A percentile compares a stretch with the other conserved stretches of the same genome.
Conservation (phyloP, 2,888 invertebrate species). For the Bursaphelenchus okinawaensis region DNA sequence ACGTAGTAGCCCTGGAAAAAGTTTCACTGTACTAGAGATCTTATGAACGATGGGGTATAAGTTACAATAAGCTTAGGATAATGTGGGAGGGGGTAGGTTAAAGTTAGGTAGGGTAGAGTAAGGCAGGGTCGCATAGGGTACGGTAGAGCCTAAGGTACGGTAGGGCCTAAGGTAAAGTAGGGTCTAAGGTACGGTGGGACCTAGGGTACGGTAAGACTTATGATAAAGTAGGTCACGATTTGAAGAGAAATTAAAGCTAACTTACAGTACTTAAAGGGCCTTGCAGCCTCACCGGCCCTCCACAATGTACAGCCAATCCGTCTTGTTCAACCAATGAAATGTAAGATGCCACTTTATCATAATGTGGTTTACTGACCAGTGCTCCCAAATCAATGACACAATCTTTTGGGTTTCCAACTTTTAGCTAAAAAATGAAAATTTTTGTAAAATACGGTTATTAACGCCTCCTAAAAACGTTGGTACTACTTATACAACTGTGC, state of each 20-base stretch:
- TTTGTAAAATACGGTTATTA: neutral
- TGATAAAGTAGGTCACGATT: neutral
- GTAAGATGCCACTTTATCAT: conserved; percentile 59
- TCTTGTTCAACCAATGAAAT: conserved; percentile 58
- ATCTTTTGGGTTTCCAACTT: conserved; percentile 16
- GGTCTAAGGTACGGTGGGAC: too few relatives aligned
- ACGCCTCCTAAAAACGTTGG: neutral
- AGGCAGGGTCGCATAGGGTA: too few relatives aligned
- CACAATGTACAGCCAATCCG: conserved; percentile 60
- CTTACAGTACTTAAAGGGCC: conserved; percentile 56
- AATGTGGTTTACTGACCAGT: conserved; percentile 61
- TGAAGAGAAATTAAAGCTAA: neutral
- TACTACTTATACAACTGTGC: neutral
- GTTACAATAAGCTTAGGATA: too few relatives aligned
- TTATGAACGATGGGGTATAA: too few relatives aligned
- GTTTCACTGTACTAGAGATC: neutral
- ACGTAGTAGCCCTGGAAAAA: conserved; percentile 61
- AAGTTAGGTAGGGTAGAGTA: too few relatives aligned
- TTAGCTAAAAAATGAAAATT: conserved; percentile 12
- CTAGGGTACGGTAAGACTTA: neutral
- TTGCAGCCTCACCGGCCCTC: conserved; percentile 57
- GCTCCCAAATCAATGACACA: conserved; percentile 48
- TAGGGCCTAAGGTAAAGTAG: too few relatives aligned
- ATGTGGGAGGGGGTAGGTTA: too few relatives aligned
- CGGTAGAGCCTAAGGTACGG: too few relatives aligned